Percentiles rank a stretch among this genome's conserved stretches.
Evolutionary conservation across 2,888 invertebrate species (phyloP).

Genomic region (Crioceris asparagi): DNA sequence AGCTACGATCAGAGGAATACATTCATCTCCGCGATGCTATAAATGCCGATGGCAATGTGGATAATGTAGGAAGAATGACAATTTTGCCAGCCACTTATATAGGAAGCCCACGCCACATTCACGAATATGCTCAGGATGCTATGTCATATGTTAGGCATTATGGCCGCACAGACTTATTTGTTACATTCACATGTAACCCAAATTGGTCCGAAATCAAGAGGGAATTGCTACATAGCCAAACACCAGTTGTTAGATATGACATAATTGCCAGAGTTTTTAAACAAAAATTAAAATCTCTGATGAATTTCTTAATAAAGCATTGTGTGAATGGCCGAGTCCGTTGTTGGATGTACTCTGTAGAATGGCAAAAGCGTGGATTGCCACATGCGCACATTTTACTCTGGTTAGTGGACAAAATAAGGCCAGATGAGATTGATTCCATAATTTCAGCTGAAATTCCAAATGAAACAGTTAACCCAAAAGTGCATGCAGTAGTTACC

Average conservation of each 20-base stretch:
- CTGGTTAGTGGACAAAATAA: slow-evolving; percentile 16
- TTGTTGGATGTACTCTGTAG: too few relatives aligned
- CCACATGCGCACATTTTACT: too few relatives aligned
- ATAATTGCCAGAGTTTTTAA: background rate
- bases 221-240: slow-evolving; percentile 12
- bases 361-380: too few relatives aligned
- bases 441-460: too few relatives aligned
- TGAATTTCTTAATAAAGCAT: background rate
- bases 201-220: slow-evolving; percentile 16
- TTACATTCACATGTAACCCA: too few relatives aligned
- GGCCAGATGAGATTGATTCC: slow-evolving; percentile 8
- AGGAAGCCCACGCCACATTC: slow-evolving; percentile 28
- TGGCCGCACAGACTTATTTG: too few relatives aligned
- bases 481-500: background rate
- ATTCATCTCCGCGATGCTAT: slow-evolving; percentile 31
- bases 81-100: slow-evolving; percentile 23
- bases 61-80: slow-evolving; percentile 19
- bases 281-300: background rate
- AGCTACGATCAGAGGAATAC: slow-evolving; percentile 28
- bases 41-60: slow-evolving; percentile 19
- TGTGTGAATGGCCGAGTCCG: background rate
- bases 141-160: slow-evolving; percentile 28
- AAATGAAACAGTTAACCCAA: background rate
- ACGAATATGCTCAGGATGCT: slow-evolving; percentile 28
- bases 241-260: slow-evolving; percentile 9